These are phyloP conservation scores for Nomada hirtipes DNA, from an alignment of 2,888 invertebrate species.

Conservation along the genomic window DNA sequence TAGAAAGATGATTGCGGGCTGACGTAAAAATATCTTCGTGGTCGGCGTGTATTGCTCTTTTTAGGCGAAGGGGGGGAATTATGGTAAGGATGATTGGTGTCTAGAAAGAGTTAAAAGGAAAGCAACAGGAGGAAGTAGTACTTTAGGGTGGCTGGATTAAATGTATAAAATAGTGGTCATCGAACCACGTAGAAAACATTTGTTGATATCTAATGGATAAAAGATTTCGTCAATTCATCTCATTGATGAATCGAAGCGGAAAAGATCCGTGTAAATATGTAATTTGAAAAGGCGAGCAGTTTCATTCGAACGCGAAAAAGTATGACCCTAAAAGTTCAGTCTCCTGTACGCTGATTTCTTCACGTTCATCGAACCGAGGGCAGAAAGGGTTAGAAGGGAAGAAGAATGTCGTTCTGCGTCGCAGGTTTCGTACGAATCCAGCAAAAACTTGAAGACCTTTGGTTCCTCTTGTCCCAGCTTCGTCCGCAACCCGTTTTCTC, in stretches of 20 bases:
- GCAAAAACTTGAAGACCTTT: slow-evolving; percentile 75
- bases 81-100: too few relatives aligned
- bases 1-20: slow-evolving; percentile 13
- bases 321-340: slow-evolving; percentile 57
- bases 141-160: too few relatives aligned
- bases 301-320: slow-evolving; percentile 48
- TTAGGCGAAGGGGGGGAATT: neutral
- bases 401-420: slow-evolving; percentile 70
- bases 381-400: slow-evolving; percentile 57
- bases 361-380: slow-evolving; percentile 56
- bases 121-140: too few relatives aligned
- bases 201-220: too few relatives aligned
- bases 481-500: slow-evolving; percentile 47
- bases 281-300: slow-evolving; percentile 28
- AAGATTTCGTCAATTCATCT: too few relatives aligned
- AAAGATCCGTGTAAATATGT: too few relatives aligned
- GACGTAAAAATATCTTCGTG: neutral
- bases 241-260: neutral
- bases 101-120: too few relatives aligned
- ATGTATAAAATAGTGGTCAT: too few relatives aligned
- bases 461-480: slow-evolving; percentile 62
- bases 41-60: neutral
- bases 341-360: slow-evolving; percentile 52
- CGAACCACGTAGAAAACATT: too few relatives aligned
- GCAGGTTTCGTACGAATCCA: slow-evolving; percentile 62